Percentiles rank a stretch among this genome's conserved stretches.
phyloP scores from a whole-genome alignment of 2,888 invertebrate genomes.

The Pyralis farinalis region DNA sequence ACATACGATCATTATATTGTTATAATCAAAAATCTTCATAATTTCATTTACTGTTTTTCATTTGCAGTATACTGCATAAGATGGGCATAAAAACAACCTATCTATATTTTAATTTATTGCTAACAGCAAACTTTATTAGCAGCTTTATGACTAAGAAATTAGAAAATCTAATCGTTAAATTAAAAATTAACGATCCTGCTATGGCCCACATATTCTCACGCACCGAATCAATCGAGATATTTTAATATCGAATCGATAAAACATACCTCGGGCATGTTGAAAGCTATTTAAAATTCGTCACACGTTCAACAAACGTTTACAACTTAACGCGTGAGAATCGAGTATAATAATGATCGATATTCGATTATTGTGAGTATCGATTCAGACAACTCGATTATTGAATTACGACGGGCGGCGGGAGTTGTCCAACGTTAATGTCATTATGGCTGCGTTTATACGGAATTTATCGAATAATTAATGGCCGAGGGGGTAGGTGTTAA shows the following conservation, averaged over 20 bases:
- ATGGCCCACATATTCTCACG: slow-evolving; percentile 3
- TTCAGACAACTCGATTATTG: slow-evolving; percentile 5
- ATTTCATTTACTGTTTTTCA: too few relatives aligned
- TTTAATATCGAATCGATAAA: slow-evolving; percentile 7
- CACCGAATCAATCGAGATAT: slow-evolving; percentile 5
- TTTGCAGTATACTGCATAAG: too few relatives aligned
- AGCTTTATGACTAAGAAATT: too few relatives aligned
- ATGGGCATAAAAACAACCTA: too few relatives aligned
- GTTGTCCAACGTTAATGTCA: background rate
- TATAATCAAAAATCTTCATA: too few relatives aligned
- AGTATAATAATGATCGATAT: slow-evolving; percentile 2
- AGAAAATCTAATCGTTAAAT: too few relatives aligned
- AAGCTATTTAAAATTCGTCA: slow-evolving; percentile 12
- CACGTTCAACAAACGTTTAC: slow-evolving; percentile 12
- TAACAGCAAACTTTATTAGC: too few relatives aligned
- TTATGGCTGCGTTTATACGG: too few relatives aligned
- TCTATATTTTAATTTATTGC: too few relatives aligned
- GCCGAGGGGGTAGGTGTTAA: too few relatives aligned
- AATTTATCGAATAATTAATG: too few relatives aligned
- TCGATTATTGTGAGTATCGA: slow-evolving; percentile 2
- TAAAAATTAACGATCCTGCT: background rate
- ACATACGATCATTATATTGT: too few relatives aligned
- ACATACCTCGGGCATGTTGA: background rate
- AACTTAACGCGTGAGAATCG: slow-evolving; percentile 14
- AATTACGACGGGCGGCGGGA: slow-evolving; percentile 1